Conservation (phyloP, 1,140 invertebrate species). For the Leucophenga varia region DNA sequence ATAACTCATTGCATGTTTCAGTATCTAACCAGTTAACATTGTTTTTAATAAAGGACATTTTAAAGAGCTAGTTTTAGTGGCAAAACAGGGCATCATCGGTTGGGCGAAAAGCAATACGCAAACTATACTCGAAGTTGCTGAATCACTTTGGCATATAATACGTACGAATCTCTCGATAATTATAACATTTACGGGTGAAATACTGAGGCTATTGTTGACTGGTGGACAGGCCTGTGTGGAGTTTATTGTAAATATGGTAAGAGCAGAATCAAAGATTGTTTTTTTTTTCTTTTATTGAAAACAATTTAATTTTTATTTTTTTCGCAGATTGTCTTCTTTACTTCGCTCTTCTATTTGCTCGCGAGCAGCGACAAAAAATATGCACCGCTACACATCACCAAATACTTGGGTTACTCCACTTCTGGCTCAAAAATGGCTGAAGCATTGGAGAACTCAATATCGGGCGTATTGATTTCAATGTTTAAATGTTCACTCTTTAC, state of each 20-base stretch:
- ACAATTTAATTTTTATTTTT: neutral
- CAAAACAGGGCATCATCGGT: conserved; percentile 66
- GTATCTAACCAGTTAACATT: conserved; percentile 47
- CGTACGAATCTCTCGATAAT: conserved; percentile 91
- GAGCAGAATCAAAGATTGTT: conserved; percentile 18
- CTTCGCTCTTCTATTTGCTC: conserved; percentile 92
- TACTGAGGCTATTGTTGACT: conserved; percentile 84
- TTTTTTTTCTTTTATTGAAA: neutral
- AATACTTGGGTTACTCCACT: conserved; percentile 75
- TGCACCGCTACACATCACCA: conserved; percentile 80
- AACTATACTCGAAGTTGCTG: conserved; percentile 83
- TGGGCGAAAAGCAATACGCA: conserved; percentile 93
- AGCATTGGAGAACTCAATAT: conserved; percentile 68
- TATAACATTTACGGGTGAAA: conserved; percentile 80
- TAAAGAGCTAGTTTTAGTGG: conserved; percentile 58
- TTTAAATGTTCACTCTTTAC: conserved; percentile 97
- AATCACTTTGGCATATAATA: conserved; percentile 90
- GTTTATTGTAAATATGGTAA: conserved; percentile 87
- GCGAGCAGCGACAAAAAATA: conserved; percentile 86
- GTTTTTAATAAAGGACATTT: conserved; percentile 56
- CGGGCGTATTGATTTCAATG: conserved; percentile 86
- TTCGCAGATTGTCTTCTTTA: conserved; percentile 88
- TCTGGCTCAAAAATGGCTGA: conserved; percentile 73
- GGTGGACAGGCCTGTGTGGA: conserved; percentile 93
- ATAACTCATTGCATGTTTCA: conserved; percentile 51